Base-by-base conservation (phyloP, 2,888 invertebrate species). In the Ptychoptera albimana region DNA sequence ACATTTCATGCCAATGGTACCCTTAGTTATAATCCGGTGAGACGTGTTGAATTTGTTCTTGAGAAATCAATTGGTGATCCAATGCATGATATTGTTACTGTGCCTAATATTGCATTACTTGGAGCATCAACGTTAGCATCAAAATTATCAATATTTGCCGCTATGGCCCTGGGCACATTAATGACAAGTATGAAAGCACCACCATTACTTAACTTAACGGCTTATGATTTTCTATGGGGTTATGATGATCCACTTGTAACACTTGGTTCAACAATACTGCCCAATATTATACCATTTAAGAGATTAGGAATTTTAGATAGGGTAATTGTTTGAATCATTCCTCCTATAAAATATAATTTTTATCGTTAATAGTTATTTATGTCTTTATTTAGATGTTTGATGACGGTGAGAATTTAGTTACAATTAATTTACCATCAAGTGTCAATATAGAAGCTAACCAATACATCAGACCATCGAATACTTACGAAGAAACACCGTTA, bases 261-360 rank as follows among this genome's bases (percentile, higher is more conserved):
- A 2, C 58, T 85, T 31, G 85, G 83, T 0, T 74, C 81, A 51
- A 72, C 68, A 15, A 60, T 83, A 36, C 59, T 87, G 13, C 87
- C 88, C 0, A 75, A 72, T n/a, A 37, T 32, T 37, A 81, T 89
- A 11, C 76, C 84, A 53, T 88, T 87, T 54, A 66, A 71, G n/a
- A 76, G 74, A 54, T 82, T 91, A 53, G 91, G 89, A 1, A 69
- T 89, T 39, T 64, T 89, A 52, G 87, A 86, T 55, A 71, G 85
- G 64, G 87, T 87, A 61, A 71, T 73, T 64, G 16, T 29, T 6
- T 30, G 30, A n/a, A 43, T 39, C 44, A 45, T 16, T 32, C 36
- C 8, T 32, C 44, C 30, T 10, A 45, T n/a, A n/a, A n/a, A n/a
- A n/a, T n/a, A 42, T 46, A 46, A 49, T 47, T 51, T 43, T 43